phyloP scores from a whole-genome alignment of 1,140 invertebrate species.

The Bombus ignitus region DNA sequence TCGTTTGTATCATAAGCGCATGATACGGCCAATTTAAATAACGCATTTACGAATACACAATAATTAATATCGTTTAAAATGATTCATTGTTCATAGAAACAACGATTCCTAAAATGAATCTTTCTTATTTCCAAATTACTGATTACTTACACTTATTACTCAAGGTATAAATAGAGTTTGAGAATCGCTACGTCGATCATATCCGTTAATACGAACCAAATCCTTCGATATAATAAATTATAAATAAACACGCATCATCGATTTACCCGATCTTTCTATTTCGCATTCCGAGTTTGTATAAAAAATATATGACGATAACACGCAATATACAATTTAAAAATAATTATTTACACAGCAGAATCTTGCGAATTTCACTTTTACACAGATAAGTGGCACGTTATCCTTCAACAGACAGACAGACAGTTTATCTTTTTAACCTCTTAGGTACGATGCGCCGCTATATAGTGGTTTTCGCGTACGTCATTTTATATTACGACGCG shows the following conservation, averaged over 20 bases:
- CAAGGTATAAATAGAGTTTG: neutral
- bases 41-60: neutral
- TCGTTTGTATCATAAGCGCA: neutral
- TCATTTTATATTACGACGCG: too few species aligned
- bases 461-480: too few species aligned
- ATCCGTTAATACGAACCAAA: neutral
- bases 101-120: neutral
- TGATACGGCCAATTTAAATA: neutral
- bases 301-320: conserved; percentile 44
- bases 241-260: conserved; percentile 5
- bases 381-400: neutral
- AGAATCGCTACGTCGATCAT: neutral
- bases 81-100: neutral
- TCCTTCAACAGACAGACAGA: neutral
- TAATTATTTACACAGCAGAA: conserved; percentile 40
- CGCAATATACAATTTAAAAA: conserved; percentile 27
- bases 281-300: conserved; percentile 11
- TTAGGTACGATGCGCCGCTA: too few species aligned
- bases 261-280: neutral
- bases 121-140: neutral
- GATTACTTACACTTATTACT: neutral
- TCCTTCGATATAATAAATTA: neutral
- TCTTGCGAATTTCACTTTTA: conserved; percentile 4
- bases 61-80: neutral
- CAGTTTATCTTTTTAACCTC: neutral